Base-by-base conservation (phyloP, 2,797 vertebrate species). In the Botia almorhae region DNA sequence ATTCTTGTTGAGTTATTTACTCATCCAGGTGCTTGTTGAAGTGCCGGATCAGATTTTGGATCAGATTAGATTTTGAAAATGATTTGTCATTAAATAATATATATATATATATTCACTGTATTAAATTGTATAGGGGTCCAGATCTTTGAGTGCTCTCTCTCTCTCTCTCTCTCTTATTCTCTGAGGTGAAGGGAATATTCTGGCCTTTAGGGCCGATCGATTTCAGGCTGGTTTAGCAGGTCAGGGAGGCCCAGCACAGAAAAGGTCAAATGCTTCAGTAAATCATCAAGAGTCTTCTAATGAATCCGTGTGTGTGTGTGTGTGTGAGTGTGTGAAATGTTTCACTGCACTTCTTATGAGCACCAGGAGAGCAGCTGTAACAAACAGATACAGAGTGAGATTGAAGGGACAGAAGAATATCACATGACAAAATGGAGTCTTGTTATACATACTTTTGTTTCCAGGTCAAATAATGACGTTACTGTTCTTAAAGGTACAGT, bases 121-220 rank as follows among this genome's bases (percentile, higher is more conserved):
- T 29, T 29, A 29, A 29, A 29, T 29, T 1, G 1, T 29, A 29
- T 36, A 26, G 51, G 21, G 14, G 17, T 50, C 19, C 19, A 56
- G 19, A 7, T 70, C 58, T 64, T 55, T 48, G 36, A n/a, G 14
- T 36, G 51, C 69, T 51, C 55, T 60, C 51, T 51, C 75, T 14
- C 61, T 10, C 17, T 65, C 39, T 43, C 29, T 21, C 19, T 60
- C 13, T 48, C 46, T 23, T 2, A 48, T 16, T 58, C 55, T 69
- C 36, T 76, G 72, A 76, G 72, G 78, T 70, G 73, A 80, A 75
- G 69, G 69, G 69, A 74, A 69, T 80, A 70, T 80, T 71, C 50
- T 84, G 85, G 77, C 82, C 85, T 86, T 83, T 84, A 78, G 78
- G 72, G 69, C 74, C 51, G 81, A 85, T 85, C 82, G 84, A 85